Base-by-base conservation (phyloP, 2,797 vertebrate genomes). In the Pipistrellus pygmaeus region DNA sequence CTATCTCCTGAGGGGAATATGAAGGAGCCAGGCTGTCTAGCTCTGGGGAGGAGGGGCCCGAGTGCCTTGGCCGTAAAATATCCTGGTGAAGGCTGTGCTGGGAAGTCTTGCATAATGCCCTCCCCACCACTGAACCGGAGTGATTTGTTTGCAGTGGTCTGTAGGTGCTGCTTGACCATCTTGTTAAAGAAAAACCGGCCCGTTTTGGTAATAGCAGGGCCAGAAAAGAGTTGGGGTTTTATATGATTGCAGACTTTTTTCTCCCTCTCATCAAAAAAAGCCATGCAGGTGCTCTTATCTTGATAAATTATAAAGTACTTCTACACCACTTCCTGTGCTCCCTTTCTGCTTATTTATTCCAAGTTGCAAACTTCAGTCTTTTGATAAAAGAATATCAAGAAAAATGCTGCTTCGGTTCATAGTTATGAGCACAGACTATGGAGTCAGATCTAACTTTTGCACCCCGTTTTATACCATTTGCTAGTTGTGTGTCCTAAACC, bases 1-100 rank as follows among this genome's bases (percentile, higher is more conserved):
- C 96, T 95, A 96, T 96, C 95, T 97, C 97, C 95, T 97, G 95
- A 96, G 97, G 97, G 97, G 95, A 97, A 95, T 97, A 92, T 27
- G 17, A 88, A 96, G 97, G 97, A 97, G 97, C 96, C 97, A 97
- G 68, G 96, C 96, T 96, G 97, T 97, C 97, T 97, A 95, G 97
- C 96, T 94, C 96, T 93, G 75, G 62, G 95, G 96, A 96, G 96
- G 97, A 96, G 97, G 96, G 93, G 97, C 94, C 88, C 86, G 73
- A 96, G 93, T 92, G 96, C 88, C 86, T 95, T 92, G 94, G 93
- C 95, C 4, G 12, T 96, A 96, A 97, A 96, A 90, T 95, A 96
- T 84, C 93, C 95, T 94, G 87, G 69, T 44, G 32, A 53, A 83
- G 64, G 91, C 93, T 77, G 35, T 95, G 96, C 97, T 97, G 97